Conservation (phyloP, 2,888 invertebrate genomes). For the Calameuta pallipes region DNA sequence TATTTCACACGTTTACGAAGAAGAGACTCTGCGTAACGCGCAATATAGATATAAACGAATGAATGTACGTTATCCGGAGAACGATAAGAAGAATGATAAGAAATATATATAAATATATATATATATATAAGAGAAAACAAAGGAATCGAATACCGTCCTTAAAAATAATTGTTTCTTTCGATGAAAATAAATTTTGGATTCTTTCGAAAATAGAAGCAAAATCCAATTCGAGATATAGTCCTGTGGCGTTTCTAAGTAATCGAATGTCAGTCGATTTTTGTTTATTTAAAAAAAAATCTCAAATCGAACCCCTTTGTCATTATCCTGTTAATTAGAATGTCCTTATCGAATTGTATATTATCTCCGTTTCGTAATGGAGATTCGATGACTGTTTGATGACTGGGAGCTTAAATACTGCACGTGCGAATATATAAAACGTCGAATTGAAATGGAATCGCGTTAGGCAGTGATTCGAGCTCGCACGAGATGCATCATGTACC, state of each 20-base stretch:
- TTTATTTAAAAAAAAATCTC: not conserved
- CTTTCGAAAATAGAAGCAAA: not conserved
- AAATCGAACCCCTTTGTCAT: not conserved
- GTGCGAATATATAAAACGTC: not conserved
- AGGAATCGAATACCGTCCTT: not conserved
- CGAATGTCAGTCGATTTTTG: not conserved
- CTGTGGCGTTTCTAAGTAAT: too few relatives aligned
- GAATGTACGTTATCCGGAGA: not conserved
- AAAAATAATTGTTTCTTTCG: not conserved
- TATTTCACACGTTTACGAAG: not conserved
- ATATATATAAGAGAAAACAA: not conserved
- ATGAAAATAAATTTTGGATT: not conserved
- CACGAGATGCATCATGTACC: slow-evolving; percentile 28
- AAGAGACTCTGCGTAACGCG: not conserved
- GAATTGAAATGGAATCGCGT: not conserved
- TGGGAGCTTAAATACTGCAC: not conserved
- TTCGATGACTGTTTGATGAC: not conserved
- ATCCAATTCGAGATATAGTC: not conserved
- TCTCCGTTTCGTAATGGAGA: not conserved
- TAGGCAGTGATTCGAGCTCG: not conserved
- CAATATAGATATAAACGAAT: not conserved
- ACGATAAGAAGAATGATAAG: not conserved
- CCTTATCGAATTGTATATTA: not conserved
- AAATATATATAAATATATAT: too few relatives aligned
- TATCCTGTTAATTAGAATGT: not conserved